Evolutionary conservation across 53 echinoderm and acorn worm genomes (phyloP).

Genomic region (Astropecten irregularis): DNA sequence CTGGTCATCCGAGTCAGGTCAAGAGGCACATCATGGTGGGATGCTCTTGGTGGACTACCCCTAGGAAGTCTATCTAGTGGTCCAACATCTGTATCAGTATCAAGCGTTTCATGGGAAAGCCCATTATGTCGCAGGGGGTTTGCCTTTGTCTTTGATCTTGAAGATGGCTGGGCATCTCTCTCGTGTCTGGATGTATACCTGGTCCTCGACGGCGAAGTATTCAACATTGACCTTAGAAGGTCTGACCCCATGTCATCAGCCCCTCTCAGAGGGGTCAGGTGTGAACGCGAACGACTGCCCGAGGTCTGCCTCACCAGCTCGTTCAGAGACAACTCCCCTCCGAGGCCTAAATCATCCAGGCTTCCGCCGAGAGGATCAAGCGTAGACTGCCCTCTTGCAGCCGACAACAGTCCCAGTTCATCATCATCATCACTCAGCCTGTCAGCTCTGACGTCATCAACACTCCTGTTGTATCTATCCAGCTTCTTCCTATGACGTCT

Average conservation of each 20-base stretch:
- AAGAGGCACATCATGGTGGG: background rate
- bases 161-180: constrained; percentile 3
- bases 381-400: constrained; percentile 21
- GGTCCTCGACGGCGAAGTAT: constrained; percentile 14
- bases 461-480: constrained; percentile 36
- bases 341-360: background rate
- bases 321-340: constrained; percentile 61
- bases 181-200: background rate
- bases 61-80: background rate
- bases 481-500: background rate
- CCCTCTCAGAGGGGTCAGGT: constrained; percentile 15
- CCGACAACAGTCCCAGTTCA: background rate
- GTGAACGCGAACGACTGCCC: constrained; percentile 19
- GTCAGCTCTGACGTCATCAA: constrained; percentile 17
- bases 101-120: constrained; percentile 6
- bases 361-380: constrained; percentile 22
- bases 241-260: constrained; percentile 17
- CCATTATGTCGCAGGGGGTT: constrained; percentile 3
- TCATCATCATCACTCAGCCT: constrained; percentile 28
- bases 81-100: background rate
- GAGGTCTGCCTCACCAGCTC: constrained; percentile 63
- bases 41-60: constrained; percentile 10
- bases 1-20: too few species aligned
- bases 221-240: constrained; percentile 31
- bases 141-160: background rate